Percentiles rank a stretch among this genome's conserved stretches.
phyloP scores from a whole-genome alignment of 2,113 vertebrate genomes.

The Coryphaenoides rupestris region DNA sequence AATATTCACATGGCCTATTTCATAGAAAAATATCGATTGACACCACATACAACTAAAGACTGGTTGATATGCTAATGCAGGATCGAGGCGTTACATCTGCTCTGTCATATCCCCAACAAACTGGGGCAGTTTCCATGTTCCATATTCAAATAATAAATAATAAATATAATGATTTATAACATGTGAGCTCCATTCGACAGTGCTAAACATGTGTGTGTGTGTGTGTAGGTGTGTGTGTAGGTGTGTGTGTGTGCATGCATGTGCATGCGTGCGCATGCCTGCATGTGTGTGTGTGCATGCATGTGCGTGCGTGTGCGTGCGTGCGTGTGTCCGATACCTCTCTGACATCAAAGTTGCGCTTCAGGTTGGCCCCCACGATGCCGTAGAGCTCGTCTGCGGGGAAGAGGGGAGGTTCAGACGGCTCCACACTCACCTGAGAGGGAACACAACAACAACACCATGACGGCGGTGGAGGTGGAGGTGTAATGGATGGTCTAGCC shows the following conservation, averaged over 20 bases:
- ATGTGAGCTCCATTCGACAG: background rate
- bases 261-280: background rate
- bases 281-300: background rate
- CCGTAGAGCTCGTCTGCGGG: conserved; percentile 95
- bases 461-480: too few species aligned
- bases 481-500: too few species aligned
- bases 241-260: background rate
- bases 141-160: background rate
- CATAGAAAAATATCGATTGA: too few species aligned
- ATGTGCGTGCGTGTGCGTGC: background rate
- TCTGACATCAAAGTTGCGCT: conserved; percentile 91
- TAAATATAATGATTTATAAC: background rate
- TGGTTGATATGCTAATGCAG: too few species aligned
- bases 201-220: background rate
- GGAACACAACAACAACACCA: background rate
- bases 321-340: conserved; percentile 75
- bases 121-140: too few species aligned
- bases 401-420: conserved; percentile 85
- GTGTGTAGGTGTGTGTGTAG: background rate
- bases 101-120: too few species aligned
- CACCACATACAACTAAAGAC: too few species aligned
- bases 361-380: conserved; percentile 90
- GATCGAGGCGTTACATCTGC: too few species aligned
- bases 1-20: too few species aligned
- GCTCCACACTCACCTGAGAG: conserved; percentile 82